Evolutionary conservation across 2,113 vertebrate species (phyloP).

Genomic region (Gambusia affinis): DNA sequence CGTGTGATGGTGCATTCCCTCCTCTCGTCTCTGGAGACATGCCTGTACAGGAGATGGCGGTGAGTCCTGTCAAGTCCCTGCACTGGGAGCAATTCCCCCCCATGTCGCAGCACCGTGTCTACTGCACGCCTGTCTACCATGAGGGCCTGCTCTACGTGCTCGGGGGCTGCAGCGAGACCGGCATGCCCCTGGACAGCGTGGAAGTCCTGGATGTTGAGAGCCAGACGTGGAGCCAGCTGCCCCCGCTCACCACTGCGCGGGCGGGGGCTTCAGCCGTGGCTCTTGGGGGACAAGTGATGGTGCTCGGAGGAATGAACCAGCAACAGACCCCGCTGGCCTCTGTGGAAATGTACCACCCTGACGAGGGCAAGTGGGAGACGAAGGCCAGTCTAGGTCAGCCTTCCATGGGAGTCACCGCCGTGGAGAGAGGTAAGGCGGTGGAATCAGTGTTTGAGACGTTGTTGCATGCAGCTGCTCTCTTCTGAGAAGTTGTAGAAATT

Average conservation of each 20-base stretch:
- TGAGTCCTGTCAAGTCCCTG: constrained; percentile 84
- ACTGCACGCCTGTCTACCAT: constrained; percentile 87
- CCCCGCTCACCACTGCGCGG: constrained; percentile 86
- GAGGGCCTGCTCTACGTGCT: constrained; percentile 90
- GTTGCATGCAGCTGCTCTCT: not conserved
- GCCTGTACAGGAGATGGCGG: constrained; percentile 85
- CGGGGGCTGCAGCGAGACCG: constrained; percentile 90
- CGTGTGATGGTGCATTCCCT: constrained; percentile 68
- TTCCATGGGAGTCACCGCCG: constrained; percentile 92
- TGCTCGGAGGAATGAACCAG: constrained; percentile 92
- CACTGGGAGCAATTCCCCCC: constrained; percentile 90
- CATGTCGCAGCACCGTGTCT: constrained; percentile 91
- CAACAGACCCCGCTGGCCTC: constrained; percentile 91
- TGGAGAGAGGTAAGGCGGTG: constrained; percentile 90
- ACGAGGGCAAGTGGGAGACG: constrained; percentile 95
- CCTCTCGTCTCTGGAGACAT: constrained; percentile 69
- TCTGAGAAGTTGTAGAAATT: not conserved
- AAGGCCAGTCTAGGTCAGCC: constrained; percentile 88
- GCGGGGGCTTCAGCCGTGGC: constrained; percentile 88
- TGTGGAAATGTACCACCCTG: constrained; percentile 90
- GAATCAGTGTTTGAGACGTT: not conserved
- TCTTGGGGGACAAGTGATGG: constrained; percentile 87
- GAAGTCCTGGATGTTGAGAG: constrained; percentile 88
- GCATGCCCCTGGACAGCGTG: constrained; percentile 85
- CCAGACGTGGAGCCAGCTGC: constrained; percentile 88